Evolutionary conservation across 2,113 vertebrate genomes (phyloP).

Genomic region (Nansenia antarctica): DNA sequence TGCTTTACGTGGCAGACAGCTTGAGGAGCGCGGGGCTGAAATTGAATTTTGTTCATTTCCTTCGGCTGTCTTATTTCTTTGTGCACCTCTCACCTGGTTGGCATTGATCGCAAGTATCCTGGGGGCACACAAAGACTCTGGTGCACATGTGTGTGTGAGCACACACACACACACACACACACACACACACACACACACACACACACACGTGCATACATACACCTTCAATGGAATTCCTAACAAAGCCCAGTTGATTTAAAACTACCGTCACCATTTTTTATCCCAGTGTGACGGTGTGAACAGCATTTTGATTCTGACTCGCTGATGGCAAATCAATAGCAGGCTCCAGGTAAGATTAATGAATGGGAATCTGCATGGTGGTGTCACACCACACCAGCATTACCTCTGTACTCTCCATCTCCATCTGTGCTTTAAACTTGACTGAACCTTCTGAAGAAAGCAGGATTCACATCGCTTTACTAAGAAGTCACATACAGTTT

Average conservation of each 20-base stretch:
- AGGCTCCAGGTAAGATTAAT: slow-evolving; percentile 34
- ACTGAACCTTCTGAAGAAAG: background rate
- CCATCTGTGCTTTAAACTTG: background rate
- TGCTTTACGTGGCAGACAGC: slow-evolving; percentile 60
- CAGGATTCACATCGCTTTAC: background rate
- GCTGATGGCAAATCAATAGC: slow-evolving; percentile 41
- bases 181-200: slow-evolving; percentile 1
- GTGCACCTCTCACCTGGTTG: slow-evolving; percentile 54
- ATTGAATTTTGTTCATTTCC: slow-evolving; percentile 75
- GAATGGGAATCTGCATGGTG: slow-evolving; percentile 19
- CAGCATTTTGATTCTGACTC: slow-evolving; percentile 18
- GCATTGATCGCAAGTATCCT: slow-evolving; percentile 61
- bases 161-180: slow-evolving; percentile 1
- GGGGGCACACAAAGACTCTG: background rate
- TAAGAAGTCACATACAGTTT: background rate
- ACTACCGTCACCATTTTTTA: slow-evolving; percentile 5
- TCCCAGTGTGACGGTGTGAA: slow-evolving; percentile 18
- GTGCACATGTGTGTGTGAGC: too few species aligned
- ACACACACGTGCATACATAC: slow-evolving; percentile 6
- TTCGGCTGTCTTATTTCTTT: slow-evolving; percentile 68
- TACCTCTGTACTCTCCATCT: background rate
- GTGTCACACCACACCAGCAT: background rate
- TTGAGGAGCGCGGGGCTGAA: slow-evolving; percentile 47
- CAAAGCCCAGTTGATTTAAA: background rate
- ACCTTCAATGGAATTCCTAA: too few species aligned